Conservation (phyloP, 2,888 invertebrate species). For the Tipula lateralis region DNA sequence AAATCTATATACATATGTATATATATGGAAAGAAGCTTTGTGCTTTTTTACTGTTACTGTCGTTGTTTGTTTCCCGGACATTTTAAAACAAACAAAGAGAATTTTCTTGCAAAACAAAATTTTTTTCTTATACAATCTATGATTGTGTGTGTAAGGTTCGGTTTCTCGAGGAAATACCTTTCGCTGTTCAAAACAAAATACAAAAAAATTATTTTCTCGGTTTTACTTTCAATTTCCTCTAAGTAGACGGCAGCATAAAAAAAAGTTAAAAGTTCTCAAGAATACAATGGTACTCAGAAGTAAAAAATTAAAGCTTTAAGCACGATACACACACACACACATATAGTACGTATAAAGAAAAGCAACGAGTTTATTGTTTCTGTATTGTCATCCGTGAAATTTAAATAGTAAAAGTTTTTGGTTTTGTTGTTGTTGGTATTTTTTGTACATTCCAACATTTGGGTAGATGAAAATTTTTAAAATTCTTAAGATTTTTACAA, state of each 20-base stretch:
- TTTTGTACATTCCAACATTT: not conserved
- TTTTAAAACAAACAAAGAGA: not conserved
- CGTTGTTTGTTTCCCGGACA: conserved; percentile 1
- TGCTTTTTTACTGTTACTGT: not conserved
- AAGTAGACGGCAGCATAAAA: not conserved
- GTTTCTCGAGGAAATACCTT: not conserved
- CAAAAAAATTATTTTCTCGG: not conserved
- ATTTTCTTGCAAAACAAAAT: not conserved
- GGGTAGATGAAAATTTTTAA: not conserved
- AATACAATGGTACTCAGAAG: not conserved
- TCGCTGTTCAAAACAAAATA: not conserved
- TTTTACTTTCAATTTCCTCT: not conserved
- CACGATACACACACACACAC: too few relatives aligned
- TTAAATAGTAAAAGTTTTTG: not conserved
- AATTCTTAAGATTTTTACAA: not conserved
- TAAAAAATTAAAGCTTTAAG: not conserved
- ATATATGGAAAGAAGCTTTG: not conserved
- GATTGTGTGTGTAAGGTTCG: not conserved
- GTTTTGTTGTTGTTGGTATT: not conserved
- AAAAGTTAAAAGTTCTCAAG: not conserved
- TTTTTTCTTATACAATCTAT: not conserved
- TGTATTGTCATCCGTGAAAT: not conserved
- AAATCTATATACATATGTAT: too few relatives aligned
- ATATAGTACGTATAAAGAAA: not conserved
- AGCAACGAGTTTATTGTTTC: not conserved